Evolutionary conservation across 1,140 invertebrate genomes (phyloP).

Genomic region (Achatina immaculata): DNA sequence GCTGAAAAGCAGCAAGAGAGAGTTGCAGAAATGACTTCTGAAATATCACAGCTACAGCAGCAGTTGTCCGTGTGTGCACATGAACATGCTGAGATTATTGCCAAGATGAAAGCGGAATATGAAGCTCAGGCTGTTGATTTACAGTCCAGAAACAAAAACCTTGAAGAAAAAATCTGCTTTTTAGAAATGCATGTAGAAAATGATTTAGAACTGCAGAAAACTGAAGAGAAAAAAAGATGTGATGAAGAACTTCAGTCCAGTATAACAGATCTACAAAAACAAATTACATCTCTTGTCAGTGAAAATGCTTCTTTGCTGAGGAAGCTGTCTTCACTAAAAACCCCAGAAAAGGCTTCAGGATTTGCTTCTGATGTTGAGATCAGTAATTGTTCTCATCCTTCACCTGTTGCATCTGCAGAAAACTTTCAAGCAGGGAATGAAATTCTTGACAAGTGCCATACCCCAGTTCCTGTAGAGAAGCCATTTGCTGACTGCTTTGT

Average conservation of each 20-base stretch:
- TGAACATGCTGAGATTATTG: neutral
- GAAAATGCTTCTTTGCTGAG: conserved; percentile 11
- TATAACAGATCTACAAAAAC: neutral
- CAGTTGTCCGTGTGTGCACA: conserved; percentile 22
- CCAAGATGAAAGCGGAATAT: neutral
- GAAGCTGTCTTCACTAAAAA: neutral
- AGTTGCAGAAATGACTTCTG: neutral
- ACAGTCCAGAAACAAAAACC: conserved; percentile 13
- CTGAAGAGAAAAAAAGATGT: neutral
- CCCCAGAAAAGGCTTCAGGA: neutral
- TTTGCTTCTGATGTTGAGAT: neutral
- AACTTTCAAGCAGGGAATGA: neutral
- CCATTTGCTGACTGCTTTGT: conserved; percentile 25
- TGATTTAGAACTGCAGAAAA: neutral
- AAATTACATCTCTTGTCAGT: neutral
- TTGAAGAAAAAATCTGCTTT: neutral
- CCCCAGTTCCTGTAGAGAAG: neutral
- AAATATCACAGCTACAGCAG: conserved; percentile 41
- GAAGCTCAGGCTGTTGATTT: neutral
- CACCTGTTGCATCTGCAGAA: neutral
- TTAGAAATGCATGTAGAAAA: conserved; percentile 11
- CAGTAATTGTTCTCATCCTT: conserved; percentile 14
- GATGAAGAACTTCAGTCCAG: neutral
- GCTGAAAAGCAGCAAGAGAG: conserved; percentile 5
- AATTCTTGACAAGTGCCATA: neutral